Percentiles rank a stretch among this genome's conserved stretches.
Evolutionary conservation across 2,797 vertebrate species (phyloP).

Genomic region (Sebastes trivittatus): DNA sequence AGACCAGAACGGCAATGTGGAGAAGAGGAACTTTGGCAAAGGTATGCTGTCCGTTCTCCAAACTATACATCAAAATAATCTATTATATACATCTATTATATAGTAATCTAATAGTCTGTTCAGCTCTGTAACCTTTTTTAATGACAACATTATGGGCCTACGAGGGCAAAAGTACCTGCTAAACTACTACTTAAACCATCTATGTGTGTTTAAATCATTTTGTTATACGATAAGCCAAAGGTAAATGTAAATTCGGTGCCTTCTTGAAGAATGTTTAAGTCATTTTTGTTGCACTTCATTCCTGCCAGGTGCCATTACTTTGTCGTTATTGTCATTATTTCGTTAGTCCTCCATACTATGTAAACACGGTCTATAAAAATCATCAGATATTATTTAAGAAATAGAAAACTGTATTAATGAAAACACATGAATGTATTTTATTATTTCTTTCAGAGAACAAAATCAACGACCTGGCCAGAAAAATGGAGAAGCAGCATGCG

Average conservation of each 20-base stretch:
- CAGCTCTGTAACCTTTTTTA: background rate
- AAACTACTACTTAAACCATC: too few relatives aligned
- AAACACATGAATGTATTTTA: background rate
- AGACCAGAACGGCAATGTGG: conserved; percentile 73
- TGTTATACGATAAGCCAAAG: background rate
- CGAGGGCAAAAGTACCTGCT: too few relatives aligned
- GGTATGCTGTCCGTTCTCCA: conserved; percentile 14
- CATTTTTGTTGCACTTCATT: background rate
- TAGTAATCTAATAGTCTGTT: background rate
- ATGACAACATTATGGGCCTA: background rate
- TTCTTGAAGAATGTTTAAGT: background rate
- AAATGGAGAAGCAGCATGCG: conserved; percentile 71
- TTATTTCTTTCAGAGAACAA: conserved; percentile 51
- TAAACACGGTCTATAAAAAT: background rate
- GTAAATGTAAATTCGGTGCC: background rate
- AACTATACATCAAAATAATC: background rate
- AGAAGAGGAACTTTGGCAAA: conserved; percentile 55
- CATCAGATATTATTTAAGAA: background rate
- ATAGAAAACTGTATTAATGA: background rate
- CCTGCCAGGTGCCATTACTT: background rate
- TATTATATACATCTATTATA: background rate
- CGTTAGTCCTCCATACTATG: background rate
- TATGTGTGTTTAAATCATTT: too few relatives aligned
- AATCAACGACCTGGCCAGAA: conserved; percentile 64
- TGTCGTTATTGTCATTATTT: background rate